phyloP scores from a whole-genome alignment of 2,888 invertebrate species.

The Odontocerum albicorne region DNA sequence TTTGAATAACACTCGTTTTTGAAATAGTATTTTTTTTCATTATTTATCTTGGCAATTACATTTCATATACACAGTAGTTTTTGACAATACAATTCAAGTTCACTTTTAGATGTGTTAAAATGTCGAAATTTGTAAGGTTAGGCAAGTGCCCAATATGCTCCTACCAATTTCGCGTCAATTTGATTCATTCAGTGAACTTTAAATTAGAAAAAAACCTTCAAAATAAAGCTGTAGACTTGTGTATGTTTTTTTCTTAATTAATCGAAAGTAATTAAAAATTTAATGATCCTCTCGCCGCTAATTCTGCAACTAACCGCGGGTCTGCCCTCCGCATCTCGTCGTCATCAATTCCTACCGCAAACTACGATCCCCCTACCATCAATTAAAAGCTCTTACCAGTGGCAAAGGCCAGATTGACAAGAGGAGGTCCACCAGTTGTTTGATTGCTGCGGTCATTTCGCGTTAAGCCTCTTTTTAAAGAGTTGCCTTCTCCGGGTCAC shows the following conservation, averaged over 20 bases:
- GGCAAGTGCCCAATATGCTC: no score
- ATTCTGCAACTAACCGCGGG: slow-evolving; percentile 7
- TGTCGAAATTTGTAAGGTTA: no score
- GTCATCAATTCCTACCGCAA: slow-evolving; percentile 26
- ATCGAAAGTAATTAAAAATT: slow-evolving; percentile 15
- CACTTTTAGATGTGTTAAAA: no score
- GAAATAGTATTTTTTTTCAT: no score
- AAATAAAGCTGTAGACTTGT: neutral
- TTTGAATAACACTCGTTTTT: no score
- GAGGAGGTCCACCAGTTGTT: slow-evolving; percentile 17
- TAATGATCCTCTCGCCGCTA: slow-evolving; percentile 19
- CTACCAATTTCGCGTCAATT: no score
- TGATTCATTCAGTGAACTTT: no score
- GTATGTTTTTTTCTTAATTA: slow-evolving; percentile 12
- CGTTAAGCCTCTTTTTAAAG: slow-evolving; percentile 14
- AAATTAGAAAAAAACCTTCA: neutral
- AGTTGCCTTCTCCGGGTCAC: neutral
- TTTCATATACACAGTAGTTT: no score
- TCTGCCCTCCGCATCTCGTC: slow-evolving; percentile 23
- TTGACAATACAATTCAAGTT: no score
- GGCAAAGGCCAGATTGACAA: slow-evolving; percentile 23
- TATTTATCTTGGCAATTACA: no score
- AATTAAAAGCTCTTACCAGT: slow-evolving; percentile 31
- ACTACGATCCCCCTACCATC: slow-evolving; percentile 28
- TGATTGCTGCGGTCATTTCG: slow-evolving; percentile 32